phyloP scores from a whole-genome alignment of 2,888 invertebrate genomes.

The Tetragonisca angustula region DNA sequence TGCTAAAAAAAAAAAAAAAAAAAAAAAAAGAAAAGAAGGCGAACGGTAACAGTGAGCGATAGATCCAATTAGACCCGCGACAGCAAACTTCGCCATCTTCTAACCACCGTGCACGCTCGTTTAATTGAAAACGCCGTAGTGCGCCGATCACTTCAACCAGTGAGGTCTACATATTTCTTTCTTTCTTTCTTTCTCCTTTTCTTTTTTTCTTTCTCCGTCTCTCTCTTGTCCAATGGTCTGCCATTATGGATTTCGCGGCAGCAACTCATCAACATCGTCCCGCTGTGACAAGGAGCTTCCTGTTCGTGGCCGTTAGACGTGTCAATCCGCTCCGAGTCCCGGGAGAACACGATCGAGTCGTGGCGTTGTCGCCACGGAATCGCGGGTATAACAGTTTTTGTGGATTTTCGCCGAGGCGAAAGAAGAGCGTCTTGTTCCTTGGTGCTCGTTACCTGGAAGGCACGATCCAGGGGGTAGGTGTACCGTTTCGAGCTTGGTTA shows the following conservation, averaged over 20 bases:
- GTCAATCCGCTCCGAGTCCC: conserved; percentile 3
- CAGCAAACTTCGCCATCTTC: background rate
- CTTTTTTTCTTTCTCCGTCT: too few species aligned
- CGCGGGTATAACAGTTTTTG: conserved; percentile 37
- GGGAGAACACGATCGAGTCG: conserved; percentile 8
- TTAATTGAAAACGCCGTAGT: background rate
- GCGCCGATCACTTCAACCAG: background rate
- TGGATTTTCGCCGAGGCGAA: background rate
- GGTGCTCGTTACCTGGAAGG: conserved; percentile 33
- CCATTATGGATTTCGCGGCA: background rate
- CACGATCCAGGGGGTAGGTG: conserved; percentile 40
- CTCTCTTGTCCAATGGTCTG: too few species aligned
- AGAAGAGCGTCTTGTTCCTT: conserved; percentile 5
- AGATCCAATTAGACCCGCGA: background rate
- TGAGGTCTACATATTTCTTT: too few species aligned
- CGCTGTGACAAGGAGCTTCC: background rate
- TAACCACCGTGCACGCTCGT: background rate
- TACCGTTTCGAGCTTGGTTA: conserved; percentile 22
- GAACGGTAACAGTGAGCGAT: background rate
- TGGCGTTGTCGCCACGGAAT: background rate
- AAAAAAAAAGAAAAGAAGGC: too few species aligned
- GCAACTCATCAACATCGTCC: conserved; percentile 3
- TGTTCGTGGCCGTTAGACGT: background rate
- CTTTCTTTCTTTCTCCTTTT: too few species aligned
- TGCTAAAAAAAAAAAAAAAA: background rate